Conservation (phyloP, 2,888 invertebrate species). For the Pristionchus arcanus region DNA sequence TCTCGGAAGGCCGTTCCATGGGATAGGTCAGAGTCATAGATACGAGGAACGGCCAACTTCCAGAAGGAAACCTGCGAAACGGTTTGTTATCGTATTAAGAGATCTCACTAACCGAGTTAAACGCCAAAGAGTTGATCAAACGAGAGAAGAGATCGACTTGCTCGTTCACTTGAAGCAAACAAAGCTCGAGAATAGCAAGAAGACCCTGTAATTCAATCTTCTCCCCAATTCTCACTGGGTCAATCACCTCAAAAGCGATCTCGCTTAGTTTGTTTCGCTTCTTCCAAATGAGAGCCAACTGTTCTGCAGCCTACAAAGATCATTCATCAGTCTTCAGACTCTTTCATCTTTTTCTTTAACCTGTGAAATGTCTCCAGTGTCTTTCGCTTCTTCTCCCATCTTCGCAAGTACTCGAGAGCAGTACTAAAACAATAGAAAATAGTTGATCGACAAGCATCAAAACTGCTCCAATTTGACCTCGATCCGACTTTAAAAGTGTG, state of each 20-base stretch:
- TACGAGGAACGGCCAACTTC: conserved; percentile 70
- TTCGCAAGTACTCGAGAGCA: conserved; percentile 42
- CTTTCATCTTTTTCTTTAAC: background rate
- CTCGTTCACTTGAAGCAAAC: conserved; percentile 64
- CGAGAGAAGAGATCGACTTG: conserved; percentile 66
- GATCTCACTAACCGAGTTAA: conserved; percentile 65
- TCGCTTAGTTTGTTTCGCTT: conserved; percentile 66
- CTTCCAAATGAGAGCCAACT: conserved; percentile 60
- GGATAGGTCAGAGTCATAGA: conserved; percentile 74
- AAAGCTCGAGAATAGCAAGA: conserved; percentile 70
- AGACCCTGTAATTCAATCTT: conserved; percentile 65
- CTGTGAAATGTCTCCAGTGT: background rate
- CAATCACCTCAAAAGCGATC: conserved; percentile 66
- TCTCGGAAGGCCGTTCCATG: conserved; percentile 72
- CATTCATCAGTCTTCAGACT: background rate
- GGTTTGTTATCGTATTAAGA: background rate
- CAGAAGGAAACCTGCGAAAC: conserved; percentile 67
- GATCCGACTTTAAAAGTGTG: conserved; percentile 15
- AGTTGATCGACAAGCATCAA: background rate
- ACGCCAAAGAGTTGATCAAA: conserved; percentile 69
- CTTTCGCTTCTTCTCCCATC: background rate
- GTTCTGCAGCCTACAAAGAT: conserved; percentile 43
- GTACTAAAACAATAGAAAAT: conserved; percentile 31
- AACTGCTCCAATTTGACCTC: background rate
- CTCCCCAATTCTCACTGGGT: background rate